Evolutionary conservation across 2,888 invertebrate genomes (phyloP), one percentile per base, ranked within the genome.

Genomic region (Drosophila kambysellisi): DNA sequence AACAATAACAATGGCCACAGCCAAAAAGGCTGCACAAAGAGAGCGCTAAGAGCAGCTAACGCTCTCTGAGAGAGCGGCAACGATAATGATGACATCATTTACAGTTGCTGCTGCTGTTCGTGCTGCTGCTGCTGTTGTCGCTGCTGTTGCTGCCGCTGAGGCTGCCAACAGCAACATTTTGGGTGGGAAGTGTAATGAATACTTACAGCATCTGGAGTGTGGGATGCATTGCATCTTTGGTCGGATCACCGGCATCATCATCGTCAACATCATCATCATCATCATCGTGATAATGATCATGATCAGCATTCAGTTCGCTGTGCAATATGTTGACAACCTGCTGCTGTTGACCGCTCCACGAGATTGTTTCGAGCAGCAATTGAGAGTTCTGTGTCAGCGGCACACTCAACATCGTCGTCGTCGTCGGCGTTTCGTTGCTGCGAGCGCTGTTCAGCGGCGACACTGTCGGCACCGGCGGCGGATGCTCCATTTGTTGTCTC

Each of bases 51-150:
- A 41, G 59, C 62, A 68, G 68, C 70, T 65, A 61, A 54, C 72
- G 70, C 51, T 58, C 62, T 69, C 66, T n/a, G 32, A 56, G 56
- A 43, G n/a, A 48, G 30, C 68, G 71, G 68, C 67, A 78, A 57
- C 41, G 81, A 51, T 30, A 65, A 63, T 60, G 88, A 87, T 87
- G 87, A 87, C 89, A 89, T 87, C 87, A 79, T 86, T 72, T 70
- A 71, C 70, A 70, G 53, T 65, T 65, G 76, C 50, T 53, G 74
- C 48, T 51, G 60, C 56, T 56, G 70, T n/a, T 52, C 50, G 32
- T 41, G 35, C 6, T 46, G 43, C 17, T 43, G 46, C 43, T 54
- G 51, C 20, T 48, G 53, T 32, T 41, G 35, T 4, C 39, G 43
- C 17, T 43, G 46, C 43, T 54, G 51, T 8, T 39, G 76, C 46